Evolutionary conservation across 2,888 invertebrate species (phyloP).

Genomic region (Drosophila monieri): DNA sequence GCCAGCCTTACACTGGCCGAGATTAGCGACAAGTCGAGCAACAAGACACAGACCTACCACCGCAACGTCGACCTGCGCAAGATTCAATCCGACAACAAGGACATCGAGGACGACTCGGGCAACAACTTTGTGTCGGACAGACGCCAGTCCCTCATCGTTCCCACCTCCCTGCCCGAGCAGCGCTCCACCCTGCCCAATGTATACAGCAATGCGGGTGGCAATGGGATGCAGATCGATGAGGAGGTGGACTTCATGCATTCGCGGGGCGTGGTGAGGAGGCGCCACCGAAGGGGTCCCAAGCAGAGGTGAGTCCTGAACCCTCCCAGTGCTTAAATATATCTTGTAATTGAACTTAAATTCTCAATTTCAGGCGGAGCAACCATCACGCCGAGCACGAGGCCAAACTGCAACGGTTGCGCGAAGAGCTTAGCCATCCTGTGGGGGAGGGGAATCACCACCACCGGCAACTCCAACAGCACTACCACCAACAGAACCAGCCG

Average conservation of each 20-base stretch:
- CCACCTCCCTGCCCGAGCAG: slow-evolving; percentile 81
- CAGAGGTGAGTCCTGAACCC: slow-evolving; percentile 70
- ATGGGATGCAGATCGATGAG: slow-evolving; percentile 83
- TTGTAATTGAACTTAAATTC: neutral
- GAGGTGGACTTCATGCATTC: slow-evolving; percentile 83
- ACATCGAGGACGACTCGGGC: slow-evolving; percentile 83
- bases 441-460: slow-evolving; percentile 41
- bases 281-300: slow-evolving; percentile 82
- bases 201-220: slow-evolving; percentile 84
- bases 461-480: slow-evolving; percentile 29
- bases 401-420: slow-evolving; percentile 79
- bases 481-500: slow-evolving; percentile 39
- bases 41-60: slow-evolving; percentile 75
- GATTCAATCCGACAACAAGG: slow-evolving; percentile 84
- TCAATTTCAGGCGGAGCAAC: slow-evolving; percentile 61
- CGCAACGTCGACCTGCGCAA: slow-evolving; percentile 83
- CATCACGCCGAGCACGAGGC: slow-evolving; percentile 69
- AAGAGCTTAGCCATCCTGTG: slow-evolving; percentile 81
- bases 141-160: slow-evolving; percentile 80
- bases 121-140: slow-evolving; percentile 83
- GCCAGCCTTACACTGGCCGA: slow-evolving; percentile 24
- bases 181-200: slow-evolving; percentile 83
- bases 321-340: neutral
- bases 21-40: slow-evolving; percentile 39
- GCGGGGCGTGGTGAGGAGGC: slow-evolving; percentile 80